Conservation (phyloP, 2,797 vertebrate genomes). For the Huso huso region DNA sequence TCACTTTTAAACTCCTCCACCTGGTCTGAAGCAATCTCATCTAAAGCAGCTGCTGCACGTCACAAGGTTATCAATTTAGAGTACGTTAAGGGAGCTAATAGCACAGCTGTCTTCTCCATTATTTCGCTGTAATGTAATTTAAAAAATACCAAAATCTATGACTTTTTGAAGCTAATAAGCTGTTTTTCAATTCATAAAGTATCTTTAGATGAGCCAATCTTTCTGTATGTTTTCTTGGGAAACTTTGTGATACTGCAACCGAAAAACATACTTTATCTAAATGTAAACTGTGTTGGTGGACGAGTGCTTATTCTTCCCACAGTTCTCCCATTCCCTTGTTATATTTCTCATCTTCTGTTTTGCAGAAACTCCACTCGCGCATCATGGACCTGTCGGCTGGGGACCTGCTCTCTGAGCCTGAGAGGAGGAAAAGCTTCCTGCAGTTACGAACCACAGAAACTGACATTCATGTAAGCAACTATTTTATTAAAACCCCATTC, state of each 20-base stretch:
- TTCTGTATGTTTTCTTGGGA: too few species aligned
- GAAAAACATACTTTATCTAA: too few species aligned
- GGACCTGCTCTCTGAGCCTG: slow-evolving; percentile 68
- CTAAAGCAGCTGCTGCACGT: slow-evolving; percentile 44
- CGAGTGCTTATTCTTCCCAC: too few species aligned
- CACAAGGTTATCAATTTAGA: slow-evolving; percentile 40
- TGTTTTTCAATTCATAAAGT: too few species aligned
- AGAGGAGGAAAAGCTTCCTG: slow-evolving; percentile 56
- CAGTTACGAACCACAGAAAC: slow-evolving; percentile 51
- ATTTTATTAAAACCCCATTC: background rate
- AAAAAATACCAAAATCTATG: slow-evolving; percentile 1
- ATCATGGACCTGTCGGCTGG: slow-evolving; percentile 75
- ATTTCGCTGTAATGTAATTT: slow-evolving; percentile 22
- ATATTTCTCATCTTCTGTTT: slow-evolving; percentile 6
- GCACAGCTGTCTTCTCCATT: background rate
- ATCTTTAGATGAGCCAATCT: too few species aligned
- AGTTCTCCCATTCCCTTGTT: too few species aligned
- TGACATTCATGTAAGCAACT: slow-evolving; percentile 57
- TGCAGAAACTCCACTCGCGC: slow-evolving; percentile 77
- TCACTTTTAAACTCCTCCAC: slow-evolving; percentile 55
- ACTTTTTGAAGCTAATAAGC: background rate
- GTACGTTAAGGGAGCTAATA: slow-evolving; percentile 7
- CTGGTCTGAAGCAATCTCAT: slow-evolving; percentile 29
- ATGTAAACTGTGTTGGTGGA: too few species aligned
- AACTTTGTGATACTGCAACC: too few species aligned